phyloP scores from a whole-genome alignment of 30 jellyfish, hydroid and myxozoan species.

The Chironex yamaguchii region DNA sequence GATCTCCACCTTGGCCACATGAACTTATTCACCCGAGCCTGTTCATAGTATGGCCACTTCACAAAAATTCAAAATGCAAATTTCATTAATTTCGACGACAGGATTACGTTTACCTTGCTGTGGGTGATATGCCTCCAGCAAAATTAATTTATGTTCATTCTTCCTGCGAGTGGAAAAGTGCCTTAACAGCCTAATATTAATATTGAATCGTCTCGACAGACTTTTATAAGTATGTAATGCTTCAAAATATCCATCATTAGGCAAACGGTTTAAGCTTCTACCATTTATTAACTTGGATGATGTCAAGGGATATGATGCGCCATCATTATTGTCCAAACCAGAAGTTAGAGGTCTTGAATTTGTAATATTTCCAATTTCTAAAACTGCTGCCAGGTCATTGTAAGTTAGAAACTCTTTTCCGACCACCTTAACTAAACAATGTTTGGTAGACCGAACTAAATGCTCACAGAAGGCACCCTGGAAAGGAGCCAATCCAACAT shows the following conservation, averaged over 20 bases:
- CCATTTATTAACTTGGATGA: no score
- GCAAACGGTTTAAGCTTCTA: no score
- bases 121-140: slow-evolving; percentile 52
- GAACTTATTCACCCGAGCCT: slow-evolving; percentile 39
- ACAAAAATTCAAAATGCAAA: slow-evolving; percentile 25
- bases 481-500: slow-evolving; percentile 30
- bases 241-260: slow-evolving; percentile 7
- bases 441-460: slow-evolving; percentile 1
- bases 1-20: slow-evolving; percentile 46
- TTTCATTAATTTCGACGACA: slow-evolving; percentile 17
- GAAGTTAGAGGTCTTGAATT: slow-evolving; percentile 45
- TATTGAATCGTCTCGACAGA: slow-evolving; percentile 33
- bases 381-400: slow-evolving; percentile 18
- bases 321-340: slow-evolving; percentile 20
- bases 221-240: slow-evolving; percentile 32
- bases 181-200: slow-evolving; percentile 5
- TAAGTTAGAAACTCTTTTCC: slow-evolving; percentile 39
- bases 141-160: slow-evolving; percentile 36
- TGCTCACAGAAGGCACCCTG: slow-evolving; percentile 50
- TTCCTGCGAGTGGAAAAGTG: slow-evolving; percentile 19
- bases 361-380: slow-evolving; percentile 24
- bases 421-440: slow-evolving; percentile 24
- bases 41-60: slow-evolving; percentile 16
- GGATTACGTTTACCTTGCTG: slow-evolving; percentile 14
- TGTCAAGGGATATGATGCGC: no score